These are phyloP conservation scores for Hippasteria phrygiana DNA, from an alignment of 53 echinoderm and acorn worm species.

Conservation along the genomic window DNA sequence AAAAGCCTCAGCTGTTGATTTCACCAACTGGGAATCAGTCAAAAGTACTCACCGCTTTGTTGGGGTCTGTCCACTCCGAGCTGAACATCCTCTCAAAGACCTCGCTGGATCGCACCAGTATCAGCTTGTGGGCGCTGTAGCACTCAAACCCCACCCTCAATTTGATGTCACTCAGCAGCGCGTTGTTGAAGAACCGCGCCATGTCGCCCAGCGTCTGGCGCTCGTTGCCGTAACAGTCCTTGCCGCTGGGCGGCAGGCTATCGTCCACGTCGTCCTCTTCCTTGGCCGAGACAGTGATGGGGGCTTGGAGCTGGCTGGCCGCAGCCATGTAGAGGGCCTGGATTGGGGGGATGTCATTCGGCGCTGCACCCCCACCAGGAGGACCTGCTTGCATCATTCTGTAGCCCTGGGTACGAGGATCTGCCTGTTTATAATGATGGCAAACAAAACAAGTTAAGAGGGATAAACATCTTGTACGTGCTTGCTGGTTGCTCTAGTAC, in stretches of 20 bases:
- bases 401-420: slow-evolving; percentile 93
- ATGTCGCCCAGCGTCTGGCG: slow-evolving; percentile 85
- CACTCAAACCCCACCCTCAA: slow-evolving; percentile 86
- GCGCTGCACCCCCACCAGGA: slow-evolving; percentile 58
- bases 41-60: slow-evolving; percentile 73
- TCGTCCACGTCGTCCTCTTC: slow-evolving; percentile 82
- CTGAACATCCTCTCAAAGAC: slow-evolving; percentile 99
- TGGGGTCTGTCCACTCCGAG: slow-evolving; percentile 91
- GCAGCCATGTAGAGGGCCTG: slow-evolving; percentile 88
- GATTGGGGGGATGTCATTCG: slow-evolving; percentile 82
- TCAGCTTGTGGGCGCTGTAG: slow-evolving; percentile 92
- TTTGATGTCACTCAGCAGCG: slow-evolving; percentile 92
- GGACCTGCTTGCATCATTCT: slow-evolving; percentile 94
- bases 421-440: slow-evolving; percentile 78
- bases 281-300: slow-evolving; percentile 84
- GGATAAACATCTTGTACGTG: not conserved
- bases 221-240: slow-evolving; percentile 92
- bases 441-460: not conserved
- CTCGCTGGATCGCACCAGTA: slow-evolving; percentile 94
- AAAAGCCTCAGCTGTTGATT: no score
- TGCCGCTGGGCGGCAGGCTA: slow-evolving; percentile 70
- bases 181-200: slow-evolving; percentile 91
- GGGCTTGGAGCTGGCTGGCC: slow-evolving; percentile 86
- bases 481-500: no score
- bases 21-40: not conserved